These are phyloP conservation scores for Heliconius hewitsoni DNA, from an alignment of 1,140 invertebrate genomes.

Conservation along the genomic window DNA sequence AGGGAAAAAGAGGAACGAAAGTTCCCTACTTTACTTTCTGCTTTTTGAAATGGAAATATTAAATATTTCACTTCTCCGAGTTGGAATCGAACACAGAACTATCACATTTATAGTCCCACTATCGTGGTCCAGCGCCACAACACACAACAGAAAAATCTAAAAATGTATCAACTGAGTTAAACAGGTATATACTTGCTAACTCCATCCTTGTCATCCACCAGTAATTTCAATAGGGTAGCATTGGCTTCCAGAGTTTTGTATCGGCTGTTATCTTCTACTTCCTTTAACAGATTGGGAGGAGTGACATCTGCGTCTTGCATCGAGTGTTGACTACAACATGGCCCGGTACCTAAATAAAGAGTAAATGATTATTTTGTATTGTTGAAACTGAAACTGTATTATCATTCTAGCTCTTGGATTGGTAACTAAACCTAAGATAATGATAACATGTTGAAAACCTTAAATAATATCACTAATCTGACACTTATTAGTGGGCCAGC, in stretches of 20 bases:
- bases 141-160: no score
- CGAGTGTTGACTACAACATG: conserved; percentile 47
- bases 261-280: conserved; percentile 73
- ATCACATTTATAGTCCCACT: no score
- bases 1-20: no score
- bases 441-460: background rate
- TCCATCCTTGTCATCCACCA: conserved; percentile 73
- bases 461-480: background rate
- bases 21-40: no score
- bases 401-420: no score
- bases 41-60: no score
- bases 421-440: no score
- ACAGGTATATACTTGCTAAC: conserved; percentile 59
- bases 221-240: conserved; percentile 67
- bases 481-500: conserved; percentile 60
- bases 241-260: conserved; percentile 75
- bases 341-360: conserved; percentile 48
- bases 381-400: no score
- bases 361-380: background rate
- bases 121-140: no score
- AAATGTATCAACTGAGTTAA: no score
- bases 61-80: no score
- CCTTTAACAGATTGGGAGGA: conserved; percentile 59
- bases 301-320: conserved; percentile 37
- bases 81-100: no score